phyloP scores from a whole-genome alignment of 2,888 invertebrate genomes.

The Drosophila anomelani region DNA sequence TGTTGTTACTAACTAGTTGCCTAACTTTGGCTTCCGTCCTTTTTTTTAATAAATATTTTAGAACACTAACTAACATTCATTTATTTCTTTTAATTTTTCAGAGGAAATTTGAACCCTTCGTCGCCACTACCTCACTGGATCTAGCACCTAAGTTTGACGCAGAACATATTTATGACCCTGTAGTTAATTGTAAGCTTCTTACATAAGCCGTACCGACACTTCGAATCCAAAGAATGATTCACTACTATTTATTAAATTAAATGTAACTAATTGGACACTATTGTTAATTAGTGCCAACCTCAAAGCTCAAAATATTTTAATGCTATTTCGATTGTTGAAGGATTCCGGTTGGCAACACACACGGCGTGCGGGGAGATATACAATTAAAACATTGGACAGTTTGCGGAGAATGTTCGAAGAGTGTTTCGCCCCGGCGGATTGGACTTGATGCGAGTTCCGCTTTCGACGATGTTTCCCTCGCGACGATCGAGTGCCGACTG shows the following conservation, averaged over 20 bases:
- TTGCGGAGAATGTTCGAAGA: slow-evolving; percentile 9
- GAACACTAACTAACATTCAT: background rate
- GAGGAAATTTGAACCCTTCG: background rate
- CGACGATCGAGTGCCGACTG: slow-evolving; percentile 65
- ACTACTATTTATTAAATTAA: slow-evolving; percentile 22
- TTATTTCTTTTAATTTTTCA: slow-evolving; percentile 13
- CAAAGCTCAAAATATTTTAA: slow-evolving; percentile 13
- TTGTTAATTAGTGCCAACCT: slow-evolving; percentile 17
- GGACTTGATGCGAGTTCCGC: background rate
- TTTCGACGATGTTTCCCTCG: slow-evolving; percentile 45
- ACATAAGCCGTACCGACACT: slow-evolving; percentile 3
- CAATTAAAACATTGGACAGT: slow-evolving; percentile 31
- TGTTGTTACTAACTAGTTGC: too few relatives aligned
- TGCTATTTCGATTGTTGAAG: slow-evolving; percentile 10
- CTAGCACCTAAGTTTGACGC: slow-evolving; percentile 3
- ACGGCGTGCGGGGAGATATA: slow-evolving; percentile 12
- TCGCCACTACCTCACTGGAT: slow-evolving; percentile 28
- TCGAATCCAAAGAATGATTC: slow-evolving; percentile 4
- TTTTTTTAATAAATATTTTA: background rate
- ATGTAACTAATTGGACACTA: slow-evolving; percentile 25
- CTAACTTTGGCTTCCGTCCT: background rate
- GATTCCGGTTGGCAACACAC: slow-evolving; percentile 26
- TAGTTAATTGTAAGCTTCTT: slow-evolving; percentile 1
- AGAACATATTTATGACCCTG: slow-evolving; percentile 1
- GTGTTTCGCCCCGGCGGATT: slow-evolving; percentile 19